Evolutionary conservation across 1,140 invertebrate species (phyloP).

Genomic region (Drosophila lacertosa): DNA sequence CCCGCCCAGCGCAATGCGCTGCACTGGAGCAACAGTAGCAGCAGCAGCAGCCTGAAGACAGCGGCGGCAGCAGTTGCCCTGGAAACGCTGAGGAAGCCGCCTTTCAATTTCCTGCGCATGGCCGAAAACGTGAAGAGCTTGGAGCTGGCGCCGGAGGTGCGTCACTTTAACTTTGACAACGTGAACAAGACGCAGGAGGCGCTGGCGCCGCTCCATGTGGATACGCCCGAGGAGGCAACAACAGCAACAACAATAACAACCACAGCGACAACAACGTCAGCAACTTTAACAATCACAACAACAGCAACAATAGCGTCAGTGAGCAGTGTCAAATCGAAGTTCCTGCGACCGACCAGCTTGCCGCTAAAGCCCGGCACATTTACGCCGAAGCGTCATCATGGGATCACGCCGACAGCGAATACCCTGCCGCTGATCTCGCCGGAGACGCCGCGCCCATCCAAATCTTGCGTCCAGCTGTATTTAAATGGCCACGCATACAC

Average conservation of each 20-base stretch:
- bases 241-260: background rate
- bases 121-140: conserved; percentile 71
- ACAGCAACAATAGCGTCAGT: background rate
- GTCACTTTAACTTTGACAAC: conserved; percentile 86
- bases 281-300: background rate
- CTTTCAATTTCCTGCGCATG: conserved; percentile 78
- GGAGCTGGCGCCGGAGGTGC: conserved; percentile 79
- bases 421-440: conserved; percentile 92
- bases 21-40: conserved; percentile 59
- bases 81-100: conserved; percentile 26
- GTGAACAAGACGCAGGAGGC: conserved; percentile 57
- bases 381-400: conserved; percentile 90
- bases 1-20: conserved; percentile 66
- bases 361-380: conserved; percentile 92
- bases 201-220: conserved; percentile 65
- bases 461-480: conserved; percentile 94
- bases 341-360: conserved; percentile 91
- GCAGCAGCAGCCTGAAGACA: background rate
- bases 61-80: background rate
- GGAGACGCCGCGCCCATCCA: conserved; percentile 94
- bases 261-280: background rate
- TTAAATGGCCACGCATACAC: conserved; percentile 96
- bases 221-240: conserved; percentile 47
- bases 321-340: conserved; percentile 84
- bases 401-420: conserved; percentile 90